Base-by-base conservation (phyloP, 2,113 vertebrate genomes). In the Morone saxatilis region DNA sequence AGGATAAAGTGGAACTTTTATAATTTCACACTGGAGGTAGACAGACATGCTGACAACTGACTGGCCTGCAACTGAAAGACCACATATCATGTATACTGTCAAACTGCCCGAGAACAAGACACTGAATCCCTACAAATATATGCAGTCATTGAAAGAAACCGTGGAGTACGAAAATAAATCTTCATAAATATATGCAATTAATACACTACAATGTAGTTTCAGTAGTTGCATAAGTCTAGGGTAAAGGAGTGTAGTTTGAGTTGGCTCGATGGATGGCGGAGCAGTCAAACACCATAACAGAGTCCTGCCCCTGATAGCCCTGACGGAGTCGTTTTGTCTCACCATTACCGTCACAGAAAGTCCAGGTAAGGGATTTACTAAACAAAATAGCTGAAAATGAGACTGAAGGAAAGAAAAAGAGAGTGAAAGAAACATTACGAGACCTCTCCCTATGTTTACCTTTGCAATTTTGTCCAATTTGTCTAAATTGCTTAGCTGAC, bases 391-490 rank as follows among this genome's bases (percentile, higher is more conserved):
- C 50, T 87, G 74, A 92, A 84, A 82, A 80, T 36, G 86, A 85
- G 83, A 67, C 79, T 6, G 73, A 76, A 65, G 87, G 83, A 89
- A 74, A 88, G 86, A 90, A 86, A 87, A 81, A 88, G 78, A 63
- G 86, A 90, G 88, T 80, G 90, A 93, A 78, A 91, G 87, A 92
- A 91, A 88, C 92, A 93, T 93, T 93, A 93, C 88, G 25, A 91
- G 92, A 91, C 89, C 90, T 94, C 94, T 94, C 89, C 89, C 77
- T 89, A 77, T 96, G 93, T 96, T 96, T 97, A 94, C 92, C 91
- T 96, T 97, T 96, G 95, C 93, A 96, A 95, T 95, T 96, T 96
- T 94, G 93, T 94, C 96, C 96, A 96, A 97, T 97, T 96, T 96
- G 95, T 96, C 92, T 95, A 92, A 97, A 96, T 97, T 96, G 94